These are phyloP conservation scores for Peromyscus attwateri DNA, from an alignment of 2,797 vertebrate genomes.

Conservation along the genomic window DNA sequence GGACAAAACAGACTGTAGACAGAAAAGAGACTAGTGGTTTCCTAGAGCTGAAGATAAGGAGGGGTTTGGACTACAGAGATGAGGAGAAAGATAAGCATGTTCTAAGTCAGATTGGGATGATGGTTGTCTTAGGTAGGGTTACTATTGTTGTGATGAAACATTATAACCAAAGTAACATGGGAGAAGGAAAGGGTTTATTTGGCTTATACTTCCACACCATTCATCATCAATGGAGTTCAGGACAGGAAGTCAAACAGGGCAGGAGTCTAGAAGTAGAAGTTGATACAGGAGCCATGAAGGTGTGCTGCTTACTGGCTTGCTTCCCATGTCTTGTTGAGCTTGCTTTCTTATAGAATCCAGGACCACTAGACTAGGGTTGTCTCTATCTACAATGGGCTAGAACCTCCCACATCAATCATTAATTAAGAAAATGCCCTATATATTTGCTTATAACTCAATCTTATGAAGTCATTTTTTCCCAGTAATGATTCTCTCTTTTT, in stretches of 20 bases:
- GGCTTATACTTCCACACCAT: background rate
- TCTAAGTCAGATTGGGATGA: conserved; percentile 1
- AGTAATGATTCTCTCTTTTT: background rate
- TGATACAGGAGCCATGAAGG: background rate
- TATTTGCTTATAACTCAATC: background rate
- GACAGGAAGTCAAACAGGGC: background rate
- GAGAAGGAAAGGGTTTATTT: background rate
- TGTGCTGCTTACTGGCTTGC: background rate
- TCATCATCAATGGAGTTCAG: background rate
- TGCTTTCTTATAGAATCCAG: background rate
- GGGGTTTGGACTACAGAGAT: background rate
- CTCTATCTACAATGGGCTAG: background rate
- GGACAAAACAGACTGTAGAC: background rate
- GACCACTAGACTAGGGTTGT: background rate
- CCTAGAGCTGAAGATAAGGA: background rate
- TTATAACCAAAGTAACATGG: background rate
- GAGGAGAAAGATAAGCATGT: background rate
- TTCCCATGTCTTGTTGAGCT: background rate
- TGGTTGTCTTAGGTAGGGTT: background rate
- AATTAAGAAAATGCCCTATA: background rate
- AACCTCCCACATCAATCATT: background rate
- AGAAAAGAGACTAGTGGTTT: background rate
- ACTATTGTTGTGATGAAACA: background rate
- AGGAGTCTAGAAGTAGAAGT: background rate
- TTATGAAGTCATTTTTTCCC: background rate